Evolutionary conservation across 2,888 invertebrate genomes (phyloP).

Genomic region (Cryptophagus acutangulus): DNA sequence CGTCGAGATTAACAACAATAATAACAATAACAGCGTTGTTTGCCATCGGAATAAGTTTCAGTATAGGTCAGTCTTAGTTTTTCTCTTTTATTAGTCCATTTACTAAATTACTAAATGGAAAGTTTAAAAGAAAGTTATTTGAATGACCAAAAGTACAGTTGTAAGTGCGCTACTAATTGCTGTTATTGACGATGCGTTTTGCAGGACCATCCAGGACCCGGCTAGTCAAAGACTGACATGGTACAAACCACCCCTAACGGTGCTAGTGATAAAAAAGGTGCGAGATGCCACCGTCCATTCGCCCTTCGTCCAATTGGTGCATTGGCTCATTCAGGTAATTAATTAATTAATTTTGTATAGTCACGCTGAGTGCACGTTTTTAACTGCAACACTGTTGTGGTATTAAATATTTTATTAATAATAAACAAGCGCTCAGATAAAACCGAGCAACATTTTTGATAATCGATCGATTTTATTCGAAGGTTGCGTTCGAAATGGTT

Average conservation of each 20-base stretch:
- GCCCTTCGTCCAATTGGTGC: conserved; percentile 88
- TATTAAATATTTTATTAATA: too few species aligned
- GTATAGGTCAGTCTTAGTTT: conserved; percentile 20
- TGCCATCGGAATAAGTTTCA: conserved; percentile 12
- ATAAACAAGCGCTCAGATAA: too few species aligned
- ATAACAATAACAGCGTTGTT: conserved; percentile 3
- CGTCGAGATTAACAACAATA: conserved; percentile 18
- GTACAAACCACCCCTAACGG: conserved; percentile 96
- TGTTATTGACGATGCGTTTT: conserved; percentile 16
- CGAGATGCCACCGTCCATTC: conserved; percentile 83
- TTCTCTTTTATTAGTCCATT: not conserved
- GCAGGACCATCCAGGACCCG: conserved; percentile 94
- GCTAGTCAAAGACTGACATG: conserved; percentile 94
- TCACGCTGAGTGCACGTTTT: too few species aligned
- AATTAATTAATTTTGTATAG: conserved; percentile 2
- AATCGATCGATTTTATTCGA: too few species aligned
- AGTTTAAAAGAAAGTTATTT: too few species aligned
- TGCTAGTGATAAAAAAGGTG: conserved; percentile 94
- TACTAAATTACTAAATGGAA: not conserved
- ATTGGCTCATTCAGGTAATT: conserved; percentile 85
- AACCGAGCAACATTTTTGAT: too few species aligned
- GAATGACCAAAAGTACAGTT: conserved; percentile 1
- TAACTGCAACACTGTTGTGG: too few species aligned
- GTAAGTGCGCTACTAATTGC: conserved; percentile 4
- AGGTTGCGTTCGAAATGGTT: too few species aligned